These are phyloP conservation scores for Eupithecia abbreviata DNA, from an alignment of 2,888 invertebrate genomes.

Conservation along the genomic window DNA sequence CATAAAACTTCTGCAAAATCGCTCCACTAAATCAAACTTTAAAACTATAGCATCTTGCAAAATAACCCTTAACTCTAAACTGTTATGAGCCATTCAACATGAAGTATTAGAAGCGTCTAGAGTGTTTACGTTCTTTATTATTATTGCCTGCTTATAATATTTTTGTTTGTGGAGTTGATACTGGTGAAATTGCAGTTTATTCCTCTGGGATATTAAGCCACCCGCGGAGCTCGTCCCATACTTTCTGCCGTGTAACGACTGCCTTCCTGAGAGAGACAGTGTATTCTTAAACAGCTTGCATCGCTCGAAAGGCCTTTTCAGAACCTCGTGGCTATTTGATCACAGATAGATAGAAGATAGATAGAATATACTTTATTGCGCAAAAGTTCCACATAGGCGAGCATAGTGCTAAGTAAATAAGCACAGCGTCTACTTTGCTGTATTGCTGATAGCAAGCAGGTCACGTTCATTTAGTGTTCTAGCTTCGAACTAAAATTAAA, in stretches of 20 bases:
- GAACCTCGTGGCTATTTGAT: background rate
- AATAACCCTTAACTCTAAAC: conserved; percentile 54
- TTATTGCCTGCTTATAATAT: conserved; percentile 72
- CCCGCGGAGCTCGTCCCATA: conserved; percentile 61
- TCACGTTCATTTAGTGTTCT: too few relatives aligned
- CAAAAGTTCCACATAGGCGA: too few relatives aligned
- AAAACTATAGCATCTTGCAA: conserved; percentile 47
- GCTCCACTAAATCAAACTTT: conserved; percentile 38
- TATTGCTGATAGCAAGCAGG: too few relatives aligned
- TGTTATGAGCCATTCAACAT: conserved; percentile 62
- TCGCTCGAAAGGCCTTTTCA: background rate
- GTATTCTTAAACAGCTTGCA: background rate
- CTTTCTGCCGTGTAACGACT: conserved; percentile 59
- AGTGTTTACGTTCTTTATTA: conserved; percentile 58
- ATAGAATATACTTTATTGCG: too few relatives aligned
- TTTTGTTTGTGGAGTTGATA: conserved; percentile 68
- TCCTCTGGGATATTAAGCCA: conserved; percentile 77
- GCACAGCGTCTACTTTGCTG: too few relatives aligned
- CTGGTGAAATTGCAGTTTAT: conserved; percentile 74
- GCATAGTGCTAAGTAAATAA: too few relatives aligned
- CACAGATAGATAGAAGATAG: too few relatives aligned
- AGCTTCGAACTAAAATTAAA: too few relatives aligned
- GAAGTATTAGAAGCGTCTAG: conserved; percentile 60
- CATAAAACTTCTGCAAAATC: conserved; percentile 31
- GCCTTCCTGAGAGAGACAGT: conserved; percentile 48